Conservation (phyloP, 2,888 invertebrate genomes). For the Tenthredo livida region DNA sequence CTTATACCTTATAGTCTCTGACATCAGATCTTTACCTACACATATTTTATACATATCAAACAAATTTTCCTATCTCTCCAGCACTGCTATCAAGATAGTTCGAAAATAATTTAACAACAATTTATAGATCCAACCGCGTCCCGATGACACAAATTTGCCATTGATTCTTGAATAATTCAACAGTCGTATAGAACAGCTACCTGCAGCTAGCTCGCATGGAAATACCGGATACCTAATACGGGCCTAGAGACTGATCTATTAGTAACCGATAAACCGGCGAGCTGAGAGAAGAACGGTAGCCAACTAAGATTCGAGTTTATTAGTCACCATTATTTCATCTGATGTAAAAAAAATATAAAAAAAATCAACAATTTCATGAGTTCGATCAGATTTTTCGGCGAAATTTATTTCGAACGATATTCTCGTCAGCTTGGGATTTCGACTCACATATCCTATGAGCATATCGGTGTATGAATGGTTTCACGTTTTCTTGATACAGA, state of each 20-base stretch:
- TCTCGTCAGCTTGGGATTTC: too few species aligned
- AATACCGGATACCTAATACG: constrained; percentile 37
- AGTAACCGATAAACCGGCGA: constrained; percentile 19
- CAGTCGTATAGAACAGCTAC: neutral
- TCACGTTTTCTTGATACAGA: too few species aligned
- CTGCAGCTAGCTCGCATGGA: constrained; percentile 20
- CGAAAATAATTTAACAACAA: constrained; percentile 27
- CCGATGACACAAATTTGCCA: constrained; percentile 52
- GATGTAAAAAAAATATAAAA: too few species aligned
- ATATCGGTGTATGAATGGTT: too few species aligned
- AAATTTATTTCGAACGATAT: too few species aligned
- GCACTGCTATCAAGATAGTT: neutral
- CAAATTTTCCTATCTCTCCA: too few species aligned
- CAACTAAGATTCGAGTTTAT: neutral
- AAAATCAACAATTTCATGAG: too few species aligned
- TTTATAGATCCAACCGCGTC: constrained; percentile 10
- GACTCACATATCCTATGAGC: too few species aligned
- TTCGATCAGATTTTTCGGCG: too few species aligned
- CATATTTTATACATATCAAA: too few species aligned
- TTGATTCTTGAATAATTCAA: constrained; percentile 42
- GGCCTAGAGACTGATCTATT: constrained; percentile 36
- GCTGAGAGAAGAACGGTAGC: neutral
- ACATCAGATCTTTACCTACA: too few species aligned
- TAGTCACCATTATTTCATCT: neutral
- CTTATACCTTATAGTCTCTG: too few species aligned